Conservation (phyloP, 2,888 invertebrate genomes). For the Thymelicus lineola region DNA sequence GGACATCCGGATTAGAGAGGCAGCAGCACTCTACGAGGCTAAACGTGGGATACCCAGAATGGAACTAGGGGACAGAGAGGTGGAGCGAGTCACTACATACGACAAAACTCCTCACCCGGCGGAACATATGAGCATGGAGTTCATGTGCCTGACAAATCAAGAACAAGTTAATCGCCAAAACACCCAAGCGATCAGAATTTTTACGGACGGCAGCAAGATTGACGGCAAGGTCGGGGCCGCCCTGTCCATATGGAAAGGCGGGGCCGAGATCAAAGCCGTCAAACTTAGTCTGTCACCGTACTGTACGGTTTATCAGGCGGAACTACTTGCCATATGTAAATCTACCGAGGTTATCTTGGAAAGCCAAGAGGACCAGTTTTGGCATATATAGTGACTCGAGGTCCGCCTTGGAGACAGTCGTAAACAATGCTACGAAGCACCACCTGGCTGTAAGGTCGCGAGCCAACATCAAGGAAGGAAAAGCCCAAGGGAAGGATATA, state of each 20-base stretch:
- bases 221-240: no score
- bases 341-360: no score
- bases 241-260: no score
- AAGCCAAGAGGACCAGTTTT: no score
- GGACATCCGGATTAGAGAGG: no score
- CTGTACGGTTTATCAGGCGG: no score
- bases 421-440: neutral
- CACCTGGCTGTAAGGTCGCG: neutral
- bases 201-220: neutral
- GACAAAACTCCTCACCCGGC: neutral
- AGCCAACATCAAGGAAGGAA: neutral
- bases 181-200: neutral
- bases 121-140: neutral
- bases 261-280: no score
- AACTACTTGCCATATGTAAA: no score
- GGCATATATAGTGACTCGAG: no score
- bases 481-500: no score
- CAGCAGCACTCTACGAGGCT: neutral
- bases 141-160: neutral
- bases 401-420: no score
- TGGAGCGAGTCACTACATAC: neutral
- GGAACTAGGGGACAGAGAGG: neutral
- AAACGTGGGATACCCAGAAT: neutral
- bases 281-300: no score
- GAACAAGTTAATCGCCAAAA: neutral